These are phyloP conservation scores for Schrankia costaestrigalis DNA, from an alignment of 2,888 invertebrate genomes.

Conservation along the genomic window DNA sequence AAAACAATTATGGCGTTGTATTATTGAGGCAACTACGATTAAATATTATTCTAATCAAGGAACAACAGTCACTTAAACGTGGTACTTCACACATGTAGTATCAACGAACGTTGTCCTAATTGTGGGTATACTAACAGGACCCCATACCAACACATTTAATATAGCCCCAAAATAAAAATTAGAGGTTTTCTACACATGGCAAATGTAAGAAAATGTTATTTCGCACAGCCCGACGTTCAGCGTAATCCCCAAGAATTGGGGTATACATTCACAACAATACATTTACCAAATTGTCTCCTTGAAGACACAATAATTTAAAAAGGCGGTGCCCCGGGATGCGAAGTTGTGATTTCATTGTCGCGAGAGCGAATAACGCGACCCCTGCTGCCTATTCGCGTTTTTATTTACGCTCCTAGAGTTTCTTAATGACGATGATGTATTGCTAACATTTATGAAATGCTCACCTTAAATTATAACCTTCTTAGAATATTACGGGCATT, in stretches of 20 bases:
- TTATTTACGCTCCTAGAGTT: slow-evolving; percentile 29
- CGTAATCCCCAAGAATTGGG: slow-evolving; percentile 58
- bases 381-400: slow-evolving; percentile 30
- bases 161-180: slow-evolving; percentile 36
- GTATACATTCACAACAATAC: slow-evolving; percentile 55
- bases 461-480: slow-evolving; percentile 28
- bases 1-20: too few relatives aligned
- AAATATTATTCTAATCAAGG: too few relatives aligned
- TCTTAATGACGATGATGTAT: slow-evolving; percentile 33
- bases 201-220: slow-evolving; percentile 59
- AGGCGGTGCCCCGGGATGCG: slow-evolving; percentile 34
- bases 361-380: slow-evolving; percentile 30
- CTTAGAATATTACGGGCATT: too few relatives aligned
- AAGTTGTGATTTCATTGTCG: slow-evolving; percentile 38
- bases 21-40: too few relatives aligned
- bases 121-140: slow-evolving; percentile 21
- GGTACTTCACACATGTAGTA: too few relatives aligned
- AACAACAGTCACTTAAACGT: too few relatives aligned
- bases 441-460: slow-evolving; percentile 20
- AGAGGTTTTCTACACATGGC: slow-evolving; percentile 32
- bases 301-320: slow-evolving; percentile 70
- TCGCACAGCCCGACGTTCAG: slow-evolving; percentile 45
- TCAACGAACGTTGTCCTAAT: slow-evolving; percentile 31
- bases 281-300: slow-evolving; percentile 68
- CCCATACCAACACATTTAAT: slow-evolving; percentile 30